Evolutionary conservation across 2,113 vertebrate species (phyloP).

Genomic region (Trachemys scripta): DNA sequence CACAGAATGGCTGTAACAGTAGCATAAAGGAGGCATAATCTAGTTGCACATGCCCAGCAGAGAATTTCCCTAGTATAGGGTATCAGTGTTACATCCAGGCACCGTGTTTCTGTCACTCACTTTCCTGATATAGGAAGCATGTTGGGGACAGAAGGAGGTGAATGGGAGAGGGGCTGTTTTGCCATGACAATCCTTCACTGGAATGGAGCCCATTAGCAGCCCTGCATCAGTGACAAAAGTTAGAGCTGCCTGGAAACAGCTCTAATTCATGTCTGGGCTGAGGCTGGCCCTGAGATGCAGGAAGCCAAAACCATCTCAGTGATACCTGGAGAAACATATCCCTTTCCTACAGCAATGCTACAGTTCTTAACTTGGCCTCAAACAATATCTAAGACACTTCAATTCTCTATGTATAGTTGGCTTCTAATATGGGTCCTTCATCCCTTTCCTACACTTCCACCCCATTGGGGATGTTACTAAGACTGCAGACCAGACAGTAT

Average conservation of each 20-base stretch:
- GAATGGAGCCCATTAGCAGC: background rate
- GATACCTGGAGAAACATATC: background rate
- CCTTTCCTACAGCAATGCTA: background rate
- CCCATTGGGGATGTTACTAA: background rate
- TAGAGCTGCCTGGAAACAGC: background rate
- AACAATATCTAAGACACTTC: background rate
- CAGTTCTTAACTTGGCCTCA: background rate
- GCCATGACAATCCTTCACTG: background rate
- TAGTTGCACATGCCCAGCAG: background rate
- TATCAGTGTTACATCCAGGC: accelerated
- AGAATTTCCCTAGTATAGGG: background rate
- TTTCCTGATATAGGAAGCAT: background rate
- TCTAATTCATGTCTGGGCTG: background rate
- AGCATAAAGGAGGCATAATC: background rate
- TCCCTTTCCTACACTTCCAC: background rate
- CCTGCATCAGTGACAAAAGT: background rate
- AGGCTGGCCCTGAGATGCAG: background rate
- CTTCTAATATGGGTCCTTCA: too few relatives aligned
- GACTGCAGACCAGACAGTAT: background rate
- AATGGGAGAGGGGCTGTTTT: background rate
- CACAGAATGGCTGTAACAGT: accelerated
- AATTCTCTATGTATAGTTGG: background rate
- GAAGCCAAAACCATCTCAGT: background rate
- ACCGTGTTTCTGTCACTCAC: background rate
- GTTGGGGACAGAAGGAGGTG: background rate